Conservation (phyloP, 2,113 vertebrate genomes). For the Odobenus rosmarus region DNA sequence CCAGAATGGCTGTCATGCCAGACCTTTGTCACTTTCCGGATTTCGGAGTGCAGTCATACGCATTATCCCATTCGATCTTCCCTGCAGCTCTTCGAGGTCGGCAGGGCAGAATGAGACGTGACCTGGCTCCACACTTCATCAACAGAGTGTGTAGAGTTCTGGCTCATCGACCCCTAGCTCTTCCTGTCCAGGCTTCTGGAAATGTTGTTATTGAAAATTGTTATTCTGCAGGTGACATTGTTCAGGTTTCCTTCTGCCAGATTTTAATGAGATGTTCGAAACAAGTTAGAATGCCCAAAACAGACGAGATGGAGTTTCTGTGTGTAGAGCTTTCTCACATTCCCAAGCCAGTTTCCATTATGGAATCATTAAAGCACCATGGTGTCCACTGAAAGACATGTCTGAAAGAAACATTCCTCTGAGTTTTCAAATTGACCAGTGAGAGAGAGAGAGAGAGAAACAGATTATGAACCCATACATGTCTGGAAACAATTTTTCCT, state of each 20-base stretch:
- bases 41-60: background rate
- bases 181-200: background rate
- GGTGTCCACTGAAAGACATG: background rate
- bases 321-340: background rate
- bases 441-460: background rate
- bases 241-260: background rate
- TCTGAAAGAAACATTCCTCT: background rate
- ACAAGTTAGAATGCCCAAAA: background rate
- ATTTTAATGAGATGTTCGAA: background rate
- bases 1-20: background rate
- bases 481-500: background rate
- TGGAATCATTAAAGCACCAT: background rate
- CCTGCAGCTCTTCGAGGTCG: rapidly evolving
- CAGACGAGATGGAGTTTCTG: background rate
- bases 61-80: rapidly evolving
- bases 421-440: background rate
- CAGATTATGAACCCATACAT: background rate
- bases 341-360: background rate
- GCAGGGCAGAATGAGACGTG: background rate
- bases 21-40: background rate
- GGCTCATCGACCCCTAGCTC: background rate
- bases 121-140: background rate
- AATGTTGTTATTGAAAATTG: background rate
- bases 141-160: rapidly evolving
- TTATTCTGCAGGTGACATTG: background rate